A percentile compares a stretch with the other conserved stretches of the same genome.
These are phyloP conservation scores for Ataeniobius toweri DNA, from an alignment of 2,797 vertebrate genomes.

Conservation along the genomic window DNA sequence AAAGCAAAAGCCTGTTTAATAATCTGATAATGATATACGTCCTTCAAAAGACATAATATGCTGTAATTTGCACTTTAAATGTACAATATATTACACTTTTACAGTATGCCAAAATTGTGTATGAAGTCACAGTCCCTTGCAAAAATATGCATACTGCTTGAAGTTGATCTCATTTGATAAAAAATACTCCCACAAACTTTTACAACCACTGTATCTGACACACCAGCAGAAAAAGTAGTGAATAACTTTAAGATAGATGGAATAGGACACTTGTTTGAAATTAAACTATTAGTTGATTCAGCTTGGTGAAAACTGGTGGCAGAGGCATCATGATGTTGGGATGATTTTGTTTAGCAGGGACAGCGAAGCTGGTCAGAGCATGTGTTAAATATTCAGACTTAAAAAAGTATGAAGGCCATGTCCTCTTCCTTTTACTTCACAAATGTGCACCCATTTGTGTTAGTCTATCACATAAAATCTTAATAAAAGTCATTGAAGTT, in stretches of 20 bases:
- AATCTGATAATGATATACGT: background rate
- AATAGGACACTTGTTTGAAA: background rate
- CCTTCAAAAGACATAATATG: background rate
- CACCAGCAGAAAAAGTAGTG: no score
- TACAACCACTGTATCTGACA: no score
- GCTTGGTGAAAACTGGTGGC: background rate
- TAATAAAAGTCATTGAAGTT: background rate
- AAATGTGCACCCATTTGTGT: background rate
- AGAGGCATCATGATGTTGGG: background rate
- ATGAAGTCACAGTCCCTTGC: no score
- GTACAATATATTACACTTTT: background rate
- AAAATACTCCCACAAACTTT: no score
- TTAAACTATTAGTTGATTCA: background rate
- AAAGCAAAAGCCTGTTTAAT: conserved; percentile 35
- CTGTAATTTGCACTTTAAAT: background rate
- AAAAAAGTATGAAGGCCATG: background rate
- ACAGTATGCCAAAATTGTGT: background rate
- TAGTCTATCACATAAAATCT: background rate
- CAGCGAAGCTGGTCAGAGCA: background rate
- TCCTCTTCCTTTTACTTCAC: background rate
- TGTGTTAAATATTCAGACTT: background rate
- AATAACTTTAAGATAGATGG: no score
- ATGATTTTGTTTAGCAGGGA: background rate
- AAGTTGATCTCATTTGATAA: no score
- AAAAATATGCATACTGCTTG: no score